Percentiles rank a stretch among this genome's conserved stretches.
These are phyloP conservation scores for Pachycephus smyrnensis DNA, from an alignment of 2,888 invertebrate species.

Conservation along the genomic window DNA sequence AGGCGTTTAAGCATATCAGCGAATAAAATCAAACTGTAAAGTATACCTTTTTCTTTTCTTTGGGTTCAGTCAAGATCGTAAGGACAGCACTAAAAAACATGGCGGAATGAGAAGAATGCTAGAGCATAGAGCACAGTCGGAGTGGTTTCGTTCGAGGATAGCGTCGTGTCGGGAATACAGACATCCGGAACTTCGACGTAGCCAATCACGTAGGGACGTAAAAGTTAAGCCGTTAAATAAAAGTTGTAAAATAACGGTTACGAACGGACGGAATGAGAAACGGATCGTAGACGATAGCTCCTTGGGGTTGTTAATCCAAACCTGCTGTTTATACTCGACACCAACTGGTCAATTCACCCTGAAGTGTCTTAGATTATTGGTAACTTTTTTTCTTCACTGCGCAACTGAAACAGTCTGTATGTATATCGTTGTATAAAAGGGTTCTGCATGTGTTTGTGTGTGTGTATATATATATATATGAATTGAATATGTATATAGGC, in stretches of 20 bases:
- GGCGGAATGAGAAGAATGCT: not conserved
- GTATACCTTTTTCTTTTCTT: not conserved
- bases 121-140: not conserved
- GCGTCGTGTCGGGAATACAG: not conserved
- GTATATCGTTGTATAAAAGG: not conserved
- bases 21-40: not conserved
- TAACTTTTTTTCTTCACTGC: conserved; percentile 13
- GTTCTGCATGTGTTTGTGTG: not conserved
- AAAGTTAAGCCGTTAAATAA: conserved; percentile 34
- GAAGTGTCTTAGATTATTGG: conserved; percentile 19
- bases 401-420: not conserved
- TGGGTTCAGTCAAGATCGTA: not conserved
- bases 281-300: conserved; percentile 20
- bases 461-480: too few species aligned
- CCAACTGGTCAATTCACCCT: not conserved
- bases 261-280: conserved; percentile 10
- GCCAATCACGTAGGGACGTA: conserved; percentile 25
- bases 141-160: not conserved
- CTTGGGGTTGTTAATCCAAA: conserved; percentile 29
- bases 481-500: too few species aligned
- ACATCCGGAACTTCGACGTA: conserved; percentile 4
- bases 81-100: not conserved
- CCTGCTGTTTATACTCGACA: conserved; percentile 20
- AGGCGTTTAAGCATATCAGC: not conserved
- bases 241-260: conserved; percentile 28